These are phyloP conservation scores for Euglossa dilemma DNA, from an alignment of 1,140 invertebrate species.

Conservation along the genomic window DNA sequence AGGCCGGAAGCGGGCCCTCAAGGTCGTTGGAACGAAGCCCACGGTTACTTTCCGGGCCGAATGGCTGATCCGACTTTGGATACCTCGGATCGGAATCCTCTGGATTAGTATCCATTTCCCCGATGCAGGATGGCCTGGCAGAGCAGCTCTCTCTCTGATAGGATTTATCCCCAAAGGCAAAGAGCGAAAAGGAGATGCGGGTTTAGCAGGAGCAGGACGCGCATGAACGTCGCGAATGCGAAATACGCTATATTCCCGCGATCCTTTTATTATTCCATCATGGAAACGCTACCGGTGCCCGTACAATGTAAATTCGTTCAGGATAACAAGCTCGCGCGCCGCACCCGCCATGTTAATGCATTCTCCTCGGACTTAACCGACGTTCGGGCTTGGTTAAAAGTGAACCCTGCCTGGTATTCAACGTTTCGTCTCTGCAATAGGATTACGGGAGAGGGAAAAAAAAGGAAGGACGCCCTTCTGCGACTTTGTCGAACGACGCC, in stretches of 20 bases:
- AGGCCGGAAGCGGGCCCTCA: constrained; percentile 56
- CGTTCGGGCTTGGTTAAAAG: background rate
- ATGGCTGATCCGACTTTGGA: constrained; percentile 67
- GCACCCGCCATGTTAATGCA: constrained; percentile 24
- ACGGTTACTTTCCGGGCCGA: constrained; percentile 50
- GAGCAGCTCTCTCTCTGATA: constrained; percentile 63
- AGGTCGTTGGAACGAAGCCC: constrained; percentile 70
- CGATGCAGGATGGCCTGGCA: constrained; percentile 59
- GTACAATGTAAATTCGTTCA: constrained; percentile 60
- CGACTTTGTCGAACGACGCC: background rate
- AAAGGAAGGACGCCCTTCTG: background rate
- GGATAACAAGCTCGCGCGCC: constrained; percentile 47
- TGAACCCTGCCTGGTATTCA: background rate
- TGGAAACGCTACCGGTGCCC: constrained; percentile 17
- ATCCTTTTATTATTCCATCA: constrained; percentile 61
- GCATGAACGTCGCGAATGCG: constrained; percentile 54
- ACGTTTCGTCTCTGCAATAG: background rate
- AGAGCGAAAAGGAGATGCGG: constrained; percentile 11
- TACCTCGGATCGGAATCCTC: constrained; percentile 64
- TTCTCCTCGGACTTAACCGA: background rate
- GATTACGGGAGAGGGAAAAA: background rate
- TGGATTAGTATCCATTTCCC: constrained; percentile 76
- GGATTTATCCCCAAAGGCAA: constrained; percentile 69
- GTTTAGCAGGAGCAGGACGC: background rate
- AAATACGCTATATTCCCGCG: constrained; percentile 47